These are phyloP conservation scores for Lethenteron camtschaticum DNA, from an alignment of 2,113 vertebrate genomes.

Conservation along the genomic window DNA sequence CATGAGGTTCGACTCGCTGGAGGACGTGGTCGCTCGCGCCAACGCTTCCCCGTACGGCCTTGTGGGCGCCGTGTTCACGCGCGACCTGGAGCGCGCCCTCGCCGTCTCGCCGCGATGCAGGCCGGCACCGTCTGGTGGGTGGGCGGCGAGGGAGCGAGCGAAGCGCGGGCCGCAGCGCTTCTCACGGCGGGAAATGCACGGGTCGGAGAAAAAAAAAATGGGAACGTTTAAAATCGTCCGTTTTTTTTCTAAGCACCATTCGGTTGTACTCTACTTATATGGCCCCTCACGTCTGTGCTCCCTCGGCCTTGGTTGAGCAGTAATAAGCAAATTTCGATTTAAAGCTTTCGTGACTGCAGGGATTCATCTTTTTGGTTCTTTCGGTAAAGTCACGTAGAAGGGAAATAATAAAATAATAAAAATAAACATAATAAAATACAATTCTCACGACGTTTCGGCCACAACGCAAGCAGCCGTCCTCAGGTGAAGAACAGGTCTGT, in stretches of 20 bases:
- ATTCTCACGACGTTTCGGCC: too few species aligned
- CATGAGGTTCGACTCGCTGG: constrained; percentile 83
- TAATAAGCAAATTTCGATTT: background rate
- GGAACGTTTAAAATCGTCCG: constrained; percentile 17
- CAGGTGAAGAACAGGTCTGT: too few species aligned
- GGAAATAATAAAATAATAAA: too few species aligned
- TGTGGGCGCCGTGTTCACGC: constrained; percentile 78
- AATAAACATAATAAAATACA: too few species aligned
- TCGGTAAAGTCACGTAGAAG: too few species aligned
- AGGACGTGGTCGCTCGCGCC: constrained; percentile 88
- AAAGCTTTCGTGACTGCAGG: too few species aligned
- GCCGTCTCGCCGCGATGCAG: constrained; percentile 77
- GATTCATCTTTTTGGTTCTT: too few species aligned
- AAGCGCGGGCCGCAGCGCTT: too few species aligned
- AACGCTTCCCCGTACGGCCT: constrained; percentile 84
- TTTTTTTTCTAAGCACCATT: constrained; percentile 17
- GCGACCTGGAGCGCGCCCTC: constrained; percentile 83
- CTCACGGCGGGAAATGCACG: too few species aligned
- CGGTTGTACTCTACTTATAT: background rate
- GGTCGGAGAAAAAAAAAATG: background rate
- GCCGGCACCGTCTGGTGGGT: constrained; percentile 89
- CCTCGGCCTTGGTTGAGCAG: background rate
- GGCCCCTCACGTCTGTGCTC: too few species aligned
- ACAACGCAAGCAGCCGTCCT: too few species aligned
- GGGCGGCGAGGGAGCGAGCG: background rate